Conservation (phyloP, 1,140 invertebrate genomes). For the Diorhabda carinulata region DNA sequence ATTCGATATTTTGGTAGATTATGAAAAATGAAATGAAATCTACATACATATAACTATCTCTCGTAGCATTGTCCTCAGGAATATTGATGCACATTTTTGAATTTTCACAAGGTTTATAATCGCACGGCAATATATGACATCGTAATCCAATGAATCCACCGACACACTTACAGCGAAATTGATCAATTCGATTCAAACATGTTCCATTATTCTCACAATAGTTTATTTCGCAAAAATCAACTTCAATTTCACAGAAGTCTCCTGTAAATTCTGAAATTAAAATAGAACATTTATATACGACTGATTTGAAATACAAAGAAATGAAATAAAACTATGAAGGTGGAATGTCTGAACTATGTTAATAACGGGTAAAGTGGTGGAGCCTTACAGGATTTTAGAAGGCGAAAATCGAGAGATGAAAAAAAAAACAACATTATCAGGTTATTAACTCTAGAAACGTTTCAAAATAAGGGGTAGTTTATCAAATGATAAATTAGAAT, state of each 20-base stretch:
- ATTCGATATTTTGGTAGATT: too few species aligned
- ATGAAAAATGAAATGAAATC: too few species aligned
- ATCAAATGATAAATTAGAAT: too few species aligned
- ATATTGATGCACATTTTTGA: constrained; percentile 55
- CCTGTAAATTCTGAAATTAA: constrained; percentile 43
- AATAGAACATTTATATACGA: background rate
- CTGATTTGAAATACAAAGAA: too few species aligned
- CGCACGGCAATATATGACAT: constrained; percentile 56
- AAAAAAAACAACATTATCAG: too few species aligned
- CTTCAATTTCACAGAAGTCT: constrained; percentile 48
- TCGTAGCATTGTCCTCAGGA: constrained; percentile 40
- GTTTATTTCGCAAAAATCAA: constrained; percentile 48
- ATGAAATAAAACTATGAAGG: too few species aligned
- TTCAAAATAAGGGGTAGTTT: too few species aligned
- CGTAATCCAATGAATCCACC: constrained; percentile 54
- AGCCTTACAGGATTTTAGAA: too few species aligned
- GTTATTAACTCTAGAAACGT: too few species aligned
- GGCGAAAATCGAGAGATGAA: too few species aligned
- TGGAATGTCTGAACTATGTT: too few species aligned
- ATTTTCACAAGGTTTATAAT: constrained; percentile 52
- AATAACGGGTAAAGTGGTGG: too few species aligned
- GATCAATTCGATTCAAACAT: constrained; percentile 50
- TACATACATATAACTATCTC: constrained; percentile 45
- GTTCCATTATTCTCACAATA: constrained; percentile 57
- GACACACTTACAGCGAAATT: constrained; percentile 59